Percentiles rank a stretch among this genome's conserved stretches.
Evolutionary conservation across 2,888 invertebrate genomes (phyloP).

Genomic region (Callinectes sapidus): DNA sequence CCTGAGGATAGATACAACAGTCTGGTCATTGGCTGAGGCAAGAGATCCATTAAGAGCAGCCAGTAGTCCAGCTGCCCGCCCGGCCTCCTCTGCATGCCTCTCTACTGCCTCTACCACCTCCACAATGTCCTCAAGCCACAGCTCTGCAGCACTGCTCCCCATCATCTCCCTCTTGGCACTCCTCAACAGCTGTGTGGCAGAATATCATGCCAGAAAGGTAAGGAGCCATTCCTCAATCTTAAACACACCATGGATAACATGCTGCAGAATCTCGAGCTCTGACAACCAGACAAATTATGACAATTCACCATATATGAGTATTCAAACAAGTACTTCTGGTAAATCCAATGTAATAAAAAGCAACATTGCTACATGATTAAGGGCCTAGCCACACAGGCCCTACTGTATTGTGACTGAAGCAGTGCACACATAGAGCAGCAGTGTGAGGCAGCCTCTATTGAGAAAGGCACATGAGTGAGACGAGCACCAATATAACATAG

Average conservation of each 20-base stretch:
- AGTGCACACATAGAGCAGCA: too few relatives aligned
- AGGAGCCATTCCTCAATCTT: not conserved
- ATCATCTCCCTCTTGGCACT: constrained; percentile 57
- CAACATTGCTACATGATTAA: too few relatives aligned
- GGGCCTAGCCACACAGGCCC: too few relatives aligned
- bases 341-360: too few relatives aligned
- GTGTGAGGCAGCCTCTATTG: too few relatives aligned
- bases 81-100: constrained; percentile 64
- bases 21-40: constrained; percentile 30
- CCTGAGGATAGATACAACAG: constrained; percentile 47
- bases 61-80: constrained; percentile 36
- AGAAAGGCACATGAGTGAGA: too few relatives aligned
- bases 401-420: too few relatives aligned
- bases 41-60: constrained; percentile 62
- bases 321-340: too few relatives aligned
- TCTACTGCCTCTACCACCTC: constrained; percentile 58
- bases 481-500: too few relatives aligned
- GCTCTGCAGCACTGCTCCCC: constrained; percentile 54
- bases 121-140: constrained; percentile 71
- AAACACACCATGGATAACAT: not conserved
- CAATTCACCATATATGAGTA: not conserved
- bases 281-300: not conserved
- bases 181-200: constrained; percentile 44
- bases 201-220: not conserved
- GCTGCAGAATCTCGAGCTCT: not conserved